phyloP scores from a whole-genome alignment of 2,113 vertebrate genomes.

The Oreochromis spilurus region DNA sequence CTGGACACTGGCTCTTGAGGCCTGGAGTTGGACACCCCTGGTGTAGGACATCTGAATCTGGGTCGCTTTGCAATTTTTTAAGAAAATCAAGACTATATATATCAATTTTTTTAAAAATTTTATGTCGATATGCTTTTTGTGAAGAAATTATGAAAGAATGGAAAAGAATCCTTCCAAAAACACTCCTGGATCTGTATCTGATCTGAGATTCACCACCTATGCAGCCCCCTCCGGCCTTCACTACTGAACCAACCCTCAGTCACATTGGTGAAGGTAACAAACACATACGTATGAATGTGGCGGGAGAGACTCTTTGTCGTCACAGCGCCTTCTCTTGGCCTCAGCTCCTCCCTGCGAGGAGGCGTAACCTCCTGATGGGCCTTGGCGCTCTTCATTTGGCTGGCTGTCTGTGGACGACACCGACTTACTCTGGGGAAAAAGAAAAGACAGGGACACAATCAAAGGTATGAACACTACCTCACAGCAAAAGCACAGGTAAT shows the following conservation, averaged over 20 bases:
- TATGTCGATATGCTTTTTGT: neutral
- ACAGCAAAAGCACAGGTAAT: neutral
- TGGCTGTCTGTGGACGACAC: conserved; percentile 79
- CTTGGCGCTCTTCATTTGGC: conserved; percentile 78
- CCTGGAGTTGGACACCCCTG: neutral
- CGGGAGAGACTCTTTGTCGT: conserved; percentile 82
- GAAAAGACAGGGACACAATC: neutral
- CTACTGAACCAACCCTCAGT: neutral
- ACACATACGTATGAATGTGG: conserved; percentile 78
- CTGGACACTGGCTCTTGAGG: neutral
- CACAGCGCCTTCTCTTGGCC: conserved; percentile 87
- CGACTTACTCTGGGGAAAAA: conserved; percentile 69
- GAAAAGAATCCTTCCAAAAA: neutral
- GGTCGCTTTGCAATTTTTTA: neutral
- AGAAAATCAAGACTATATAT: neutral
- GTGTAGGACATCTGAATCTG: neutral
- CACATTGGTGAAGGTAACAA: neutral
- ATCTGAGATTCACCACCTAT: neutral
- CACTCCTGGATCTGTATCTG: neutral
- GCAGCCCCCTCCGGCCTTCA: rapidly evolving
- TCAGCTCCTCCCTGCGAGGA: conserved; percentile 73
- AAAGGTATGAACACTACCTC: neutral
- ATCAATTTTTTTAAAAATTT: rapidly evolving
- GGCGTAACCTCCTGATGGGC: conserved; percentile 81
- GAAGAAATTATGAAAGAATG: neutral